Evolutionary conservation across 2,797 vertebrate species (phyloP), one percentile per base, ranked within the genome.

Genomic region (Acanthornis magna): DNA sequence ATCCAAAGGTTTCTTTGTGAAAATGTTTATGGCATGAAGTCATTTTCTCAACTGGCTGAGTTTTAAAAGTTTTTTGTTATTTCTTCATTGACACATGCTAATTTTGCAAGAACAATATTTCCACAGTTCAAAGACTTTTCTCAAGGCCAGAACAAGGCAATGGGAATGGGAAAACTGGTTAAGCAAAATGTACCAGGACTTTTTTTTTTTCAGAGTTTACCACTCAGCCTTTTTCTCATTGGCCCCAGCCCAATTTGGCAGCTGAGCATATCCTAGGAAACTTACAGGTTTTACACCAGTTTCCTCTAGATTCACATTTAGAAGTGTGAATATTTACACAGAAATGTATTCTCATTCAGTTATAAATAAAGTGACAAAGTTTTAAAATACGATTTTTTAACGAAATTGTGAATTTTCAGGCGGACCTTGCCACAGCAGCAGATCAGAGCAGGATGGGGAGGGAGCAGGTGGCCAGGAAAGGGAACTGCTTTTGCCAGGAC

Each of bases 1-100:
- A 84, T 58, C 70, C 67, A 79, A 93, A 92, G 74, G 45, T 92
- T 93, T 76, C 91, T 91, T 86, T 94, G 95, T 95, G 95, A 96
- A 97, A 96, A 88, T 66, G 81, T 85, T 94, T 91, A 94, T 23
- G 42, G 50, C 88, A 66, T 85, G 43, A 89, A 95, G 85, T 88
- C 4, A 91, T 92, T 89, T 86, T 75, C 48, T 95, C 61, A 47
- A 3, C 67, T 86, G 86, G 78, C 73, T 43, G 54, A 57, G 87
- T 95, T 94, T 65, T 88, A 80, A n/a, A 71, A 75, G 23, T 36
- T 85, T 81, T 71, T 70, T 90, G 60, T 75, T 96, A 91, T 88
- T 96, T 42, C 89, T 95, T 97, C 72, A 87, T 53, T 85, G 72
- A 87, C 87, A 91, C 47, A 82, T 26, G 30, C 47, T 91, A 93